Evolutionary conservation across 2,888 invertebrate genomes (phyloP), one percentile per base, ranked within the genome.

Genomic region (Hypomecis atomaria): DNA sequence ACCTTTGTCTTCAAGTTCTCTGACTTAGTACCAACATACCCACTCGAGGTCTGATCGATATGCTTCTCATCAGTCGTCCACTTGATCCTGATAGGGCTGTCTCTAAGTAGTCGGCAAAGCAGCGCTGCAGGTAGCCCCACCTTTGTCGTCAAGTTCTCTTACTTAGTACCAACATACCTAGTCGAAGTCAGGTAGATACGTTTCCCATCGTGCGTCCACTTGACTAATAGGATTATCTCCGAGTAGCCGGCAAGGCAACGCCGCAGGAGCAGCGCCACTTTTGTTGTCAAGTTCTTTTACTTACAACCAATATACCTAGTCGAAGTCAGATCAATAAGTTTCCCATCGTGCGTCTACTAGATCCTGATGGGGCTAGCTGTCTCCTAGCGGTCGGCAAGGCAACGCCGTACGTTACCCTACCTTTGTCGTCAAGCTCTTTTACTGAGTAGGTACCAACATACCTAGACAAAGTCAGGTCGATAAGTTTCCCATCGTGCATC

Each of bases 151-250:
- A n/a, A n/a, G n/a, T n/a, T n/a, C n/a, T n/a, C n/a, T n/a, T n/a
- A n/a, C n/a, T n/a, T n/a, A n/a, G n/a, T n/a, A n/a, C 23, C 23
- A 23, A 23, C 3, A 23, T 23, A 48, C 9, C 7, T 10, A 36
- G 6, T 49, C 10, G 4, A 40, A 40, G 38, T 9, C 6, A 38
- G 7, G 38, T 38, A 3, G 5, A 5, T 40, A 9, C 3, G 40
- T 7, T 7, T 40, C 0, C 4, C 10, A 79, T 96, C 95, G 73
- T 96, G 94, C 53, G 94, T 95, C 97, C 98, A 98, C 57, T 94
- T 94, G 52, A 97, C 96, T 95, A 61, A 98, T 96, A 6, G 97
- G 98, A 77, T 94, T 95, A 85, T 98, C 97, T 0, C 97, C 97
- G 67, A 3, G 94, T 0, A 97, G 96, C 68, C 94, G 94, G 79